Evolutionary conservation across 2,113 vertebrate genomes (phyloP).

Genomic region (Dasypus novemcinctus): DNA sequence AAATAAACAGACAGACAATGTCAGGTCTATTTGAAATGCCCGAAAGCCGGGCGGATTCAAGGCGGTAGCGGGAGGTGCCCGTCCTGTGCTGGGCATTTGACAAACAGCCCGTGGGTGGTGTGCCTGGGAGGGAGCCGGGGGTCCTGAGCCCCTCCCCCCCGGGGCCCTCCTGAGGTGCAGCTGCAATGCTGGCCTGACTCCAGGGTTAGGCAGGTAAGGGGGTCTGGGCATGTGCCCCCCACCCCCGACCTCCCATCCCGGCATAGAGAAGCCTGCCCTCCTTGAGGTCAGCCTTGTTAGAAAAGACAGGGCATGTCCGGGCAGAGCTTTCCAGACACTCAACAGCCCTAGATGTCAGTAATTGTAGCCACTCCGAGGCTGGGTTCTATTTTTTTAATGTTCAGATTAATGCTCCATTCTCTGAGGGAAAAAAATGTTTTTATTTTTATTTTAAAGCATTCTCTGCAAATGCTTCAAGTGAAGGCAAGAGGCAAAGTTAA

Average conservation of each 20-base stretch:
- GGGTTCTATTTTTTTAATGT: conserved; percentile 6
- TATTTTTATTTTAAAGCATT: background rate
- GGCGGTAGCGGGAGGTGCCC: background rate
- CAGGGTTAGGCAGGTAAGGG: background rate
- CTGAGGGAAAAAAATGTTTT: background rate
- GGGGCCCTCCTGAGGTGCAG: background rate
- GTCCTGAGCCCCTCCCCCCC: background rate
- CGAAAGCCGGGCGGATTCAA: background rate
- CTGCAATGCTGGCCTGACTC: background rate
- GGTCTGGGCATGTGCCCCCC: background rate
- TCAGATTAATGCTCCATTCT: background rate
- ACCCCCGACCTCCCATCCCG: background rate
- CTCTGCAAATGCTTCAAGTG: background rate
- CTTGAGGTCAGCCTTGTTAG: conserved; percentile 59
- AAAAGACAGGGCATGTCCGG: conserved; percentile 70
- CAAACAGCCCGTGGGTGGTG: background rate
- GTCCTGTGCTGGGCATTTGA: background rate
- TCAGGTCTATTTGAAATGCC: conserved; percentile 46
- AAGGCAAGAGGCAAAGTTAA: background rate
- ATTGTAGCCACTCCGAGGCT: background rate
- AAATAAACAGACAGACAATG: conserved; percentile 64
- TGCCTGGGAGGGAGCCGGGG: background rate
- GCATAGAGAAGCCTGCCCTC: background rate
- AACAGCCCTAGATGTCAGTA: conserved; percentile 13
- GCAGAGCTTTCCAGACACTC: conserved; percentile 66